Percentiles rank a stretch among this genome's conserved stretches.
Evolutionary conservation across 2,797 vertebrate species (phyloP).

Genomic region (Percopsis omiscomaycus): DNA sequence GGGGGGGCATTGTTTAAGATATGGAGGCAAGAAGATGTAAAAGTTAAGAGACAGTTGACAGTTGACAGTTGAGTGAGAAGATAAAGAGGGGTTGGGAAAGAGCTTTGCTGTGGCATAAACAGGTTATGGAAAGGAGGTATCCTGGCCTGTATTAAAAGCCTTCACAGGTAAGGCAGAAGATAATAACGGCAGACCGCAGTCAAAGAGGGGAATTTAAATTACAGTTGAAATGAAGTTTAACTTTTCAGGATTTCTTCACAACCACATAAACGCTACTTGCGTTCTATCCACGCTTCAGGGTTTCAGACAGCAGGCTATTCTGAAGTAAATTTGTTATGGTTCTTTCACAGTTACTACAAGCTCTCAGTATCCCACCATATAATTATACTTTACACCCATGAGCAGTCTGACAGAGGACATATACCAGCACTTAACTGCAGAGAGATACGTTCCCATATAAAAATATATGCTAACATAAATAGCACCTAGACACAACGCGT

Average conservation of each 20-base stretch:
- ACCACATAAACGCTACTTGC: conserved; percentile 53
- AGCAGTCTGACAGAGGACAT: neutral
- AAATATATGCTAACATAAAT: conserved; percentile 17
- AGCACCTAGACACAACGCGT: neutral
- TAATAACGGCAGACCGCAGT: conserved; percentile 38
- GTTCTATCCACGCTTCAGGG: conserved; percentile 10
- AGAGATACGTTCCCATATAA: conserved; percentile 2
- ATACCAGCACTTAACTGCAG: conserved; percentile 10
- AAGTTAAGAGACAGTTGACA: neutral
- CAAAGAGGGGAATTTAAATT: conserved; percentile 18
- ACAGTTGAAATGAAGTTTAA: conserved; percentile 28
- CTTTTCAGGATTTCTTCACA: conserved; percentile 45
- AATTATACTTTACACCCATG: conserved; percentile 47
- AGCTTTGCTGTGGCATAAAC: neutral
- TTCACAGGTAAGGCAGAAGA: neutral
- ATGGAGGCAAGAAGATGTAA: neutral
- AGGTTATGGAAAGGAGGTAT: conserved; percentile 2
- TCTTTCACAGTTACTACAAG: conserved; percentile 33
- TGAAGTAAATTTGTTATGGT: conserved; percentile 51
- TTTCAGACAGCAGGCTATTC: conserved; percentile 34
- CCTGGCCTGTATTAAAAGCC: neutral
- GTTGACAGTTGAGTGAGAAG: neutral
- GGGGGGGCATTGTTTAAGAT: neutral
- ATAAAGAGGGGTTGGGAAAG: neutral
- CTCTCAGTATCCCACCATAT: conserved; percentile 30